Percentiles rank a stretch among this genome's conserved stretches.
Conservation (phyloP, 2,797 vertebrate genomes). For the Dendrocincla fuliginosa region DNA sequence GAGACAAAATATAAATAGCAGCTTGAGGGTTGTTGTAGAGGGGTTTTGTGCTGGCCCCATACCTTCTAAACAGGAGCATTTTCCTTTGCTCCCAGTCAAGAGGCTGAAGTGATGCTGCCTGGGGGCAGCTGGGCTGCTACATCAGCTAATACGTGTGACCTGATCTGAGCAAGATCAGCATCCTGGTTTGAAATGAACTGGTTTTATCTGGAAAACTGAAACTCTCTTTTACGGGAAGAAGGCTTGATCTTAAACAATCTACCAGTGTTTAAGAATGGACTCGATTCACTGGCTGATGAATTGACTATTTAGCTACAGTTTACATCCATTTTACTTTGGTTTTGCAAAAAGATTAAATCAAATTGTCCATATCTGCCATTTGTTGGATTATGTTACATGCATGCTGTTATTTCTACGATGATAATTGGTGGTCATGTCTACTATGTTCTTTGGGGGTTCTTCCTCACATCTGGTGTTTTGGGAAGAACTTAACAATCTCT, state of each 20-base stretch:
- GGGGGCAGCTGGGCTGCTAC: not conserved
- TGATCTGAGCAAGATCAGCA: not conserved
- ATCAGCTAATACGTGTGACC: not conserved
- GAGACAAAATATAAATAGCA: not conserved
- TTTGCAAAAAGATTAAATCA: not conserved
- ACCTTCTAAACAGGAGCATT: not conserved
- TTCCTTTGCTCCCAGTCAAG: not conserved
- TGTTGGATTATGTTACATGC: not conserved
- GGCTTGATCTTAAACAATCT: not conserved
- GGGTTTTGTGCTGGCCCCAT: not conserved
- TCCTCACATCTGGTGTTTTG: slow-evolving; percentile 40
- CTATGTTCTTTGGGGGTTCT: slow-evolving; percentile 33
- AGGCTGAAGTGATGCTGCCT: not conserved
- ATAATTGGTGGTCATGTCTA: slow-evolving; percentile 32
- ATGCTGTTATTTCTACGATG: not conserved
- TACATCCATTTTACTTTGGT: slow-evolving; percentile 1
- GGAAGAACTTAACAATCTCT: not conserved
- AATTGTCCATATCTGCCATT: not conserved
- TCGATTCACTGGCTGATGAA: not conserved
- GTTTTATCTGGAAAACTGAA: not conserved
- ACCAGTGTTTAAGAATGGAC: not conserved
- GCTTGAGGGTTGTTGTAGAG: not conserved
- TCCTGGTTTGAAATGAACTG: not conserved
- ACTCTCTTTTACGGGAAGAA: not conserved
- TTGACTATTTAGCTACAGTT: not conserved